A percentile compares a stretch with the other conserved stretches of the same genome.
Conservation (phyloP, 2,888 invertebrate species). For the Myathropa florea region DNA sequence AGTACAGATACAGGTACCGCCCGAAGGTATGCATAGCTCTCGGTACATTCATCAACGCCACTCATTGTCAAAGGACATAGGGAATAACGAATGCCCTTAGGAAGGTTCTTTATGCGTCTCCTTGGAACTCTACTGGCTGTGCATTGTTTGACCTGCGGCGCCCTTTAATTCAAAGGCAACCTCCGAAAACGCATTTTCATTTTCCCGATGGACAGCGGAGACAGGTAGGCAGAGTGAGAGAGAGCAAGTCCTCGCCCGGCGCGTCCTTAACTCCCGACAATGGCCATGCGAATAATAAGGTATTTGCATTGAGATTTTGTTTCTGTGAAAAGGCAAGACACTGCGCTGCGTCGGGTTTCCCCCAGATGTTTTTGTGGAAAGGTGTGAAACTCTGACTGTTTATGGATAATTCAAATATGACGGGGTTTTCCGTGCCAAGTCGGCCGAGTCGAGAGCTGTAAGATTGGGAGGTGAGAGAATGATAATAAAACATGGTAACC, state of each 20-base stretch:
- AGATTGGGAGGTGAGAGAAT: constrained; percentile 57
- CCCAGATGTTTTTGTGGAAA: constrained; percentile 69
- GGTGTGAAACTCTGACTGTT: constrained; percentile 72
- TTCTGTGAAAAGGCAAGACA: constrained; percentile 66
- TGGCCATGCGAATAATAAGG: constrained; percentile 65
- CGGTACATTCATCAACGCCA: constrained; percentile 68
- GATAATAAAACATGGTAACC: constrained; percentile 52
- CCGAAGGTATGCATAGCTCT: background rate
- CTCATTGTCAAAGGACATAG: constrained; percentile 59
- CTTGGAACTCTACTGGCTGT: constrained; percentile 26
- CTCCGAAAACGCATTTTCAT: constrained; percentile 44
- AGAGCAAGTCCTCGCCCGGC: constrained; percentile 6
- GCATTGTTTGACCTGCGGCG: constrained; percentile 76
- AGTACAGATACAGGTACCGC: constrained; percentile 49
- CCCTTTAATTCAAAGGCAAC: constrained; percentile 72
- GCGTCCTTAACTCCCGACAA: constrained; percentile 57
- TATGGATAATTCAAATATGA: constrained; percentile 71
- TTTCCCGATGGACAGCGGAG: constrained; percentile 41
- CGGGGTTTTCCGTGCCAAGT: constrained; percentile 57
- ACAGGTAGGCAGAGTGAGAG: constrained; percentile 52
- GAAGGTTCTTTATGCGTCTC: constrained; percentile 11
- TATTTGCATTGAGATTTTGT: constrained; percentile 66
- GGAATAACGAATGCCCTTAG: constrained; percentile 31
- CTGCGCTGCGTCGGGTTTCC: constrained; percentile 67
- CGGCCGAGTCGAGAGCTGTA: background rate